phyloP scores from a whole-genome alignment of 2,113 vertebrate species.

The Hemiscyllium ocellatum region DNA sequence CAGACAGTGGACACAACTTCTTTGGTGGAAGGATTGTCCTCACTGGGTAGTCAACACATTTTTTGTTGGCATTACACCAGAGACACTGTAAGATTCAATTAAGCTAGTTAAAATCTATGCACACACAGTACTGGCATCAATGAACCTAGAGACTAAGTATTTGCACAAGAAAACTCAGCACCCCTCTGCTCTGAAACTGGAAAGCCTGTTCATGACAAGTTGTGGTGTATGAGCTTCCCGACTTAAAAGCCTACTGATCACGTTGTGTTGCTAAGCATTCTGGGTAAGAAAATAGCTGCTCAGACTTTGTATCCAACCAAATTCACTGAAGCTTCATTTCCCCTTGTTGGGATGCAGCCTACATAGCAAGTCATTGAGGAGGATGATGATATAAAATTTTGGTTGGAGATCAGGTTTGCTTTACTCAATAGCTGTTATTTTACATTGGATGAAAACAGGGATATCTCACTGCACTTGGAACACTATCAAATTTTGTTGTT shows the following conservation, averaged over 20 bases:
- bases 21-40: constrained; percentile 67
- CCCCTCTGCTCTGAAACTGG: not conserved
- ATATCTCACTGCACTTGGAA: not conserved
- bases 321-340: not conserved
- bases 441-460: not conserved
- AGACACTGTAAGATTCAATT: constrained; percentile 65
- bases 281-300: not conserved
- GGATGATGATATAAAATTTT: not conserved
- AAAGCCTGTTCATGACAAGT: not conserved
- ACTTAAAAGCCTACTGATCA: not conserved
- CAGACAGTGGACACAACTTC: constrained; percentile 66
- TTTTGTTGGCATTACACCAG: constrained; percentile 71
- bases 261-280: not conserved
- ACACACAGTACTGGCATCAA: too few species aligned
- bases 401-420: not conserved
- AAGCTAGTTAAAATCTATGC: not conserved
- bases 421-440: not conserved
- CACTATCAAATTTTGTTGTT: not conserved
- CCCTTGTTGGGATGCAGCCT: not conserved
- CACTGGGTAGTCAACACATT: constrained; percentile 73
- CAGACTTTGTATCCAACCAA: not conserved
- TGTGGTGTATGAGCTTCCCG: not conserved
- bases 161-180: not conserved
- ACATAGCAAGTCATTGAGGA: not conserved
- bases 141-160: not conserved